These are phyloP conservation scores for Onychomys leucogaster DNA, from an alignment of 2,797 vertebrate species.

Conservation along the genomic window DNA sequence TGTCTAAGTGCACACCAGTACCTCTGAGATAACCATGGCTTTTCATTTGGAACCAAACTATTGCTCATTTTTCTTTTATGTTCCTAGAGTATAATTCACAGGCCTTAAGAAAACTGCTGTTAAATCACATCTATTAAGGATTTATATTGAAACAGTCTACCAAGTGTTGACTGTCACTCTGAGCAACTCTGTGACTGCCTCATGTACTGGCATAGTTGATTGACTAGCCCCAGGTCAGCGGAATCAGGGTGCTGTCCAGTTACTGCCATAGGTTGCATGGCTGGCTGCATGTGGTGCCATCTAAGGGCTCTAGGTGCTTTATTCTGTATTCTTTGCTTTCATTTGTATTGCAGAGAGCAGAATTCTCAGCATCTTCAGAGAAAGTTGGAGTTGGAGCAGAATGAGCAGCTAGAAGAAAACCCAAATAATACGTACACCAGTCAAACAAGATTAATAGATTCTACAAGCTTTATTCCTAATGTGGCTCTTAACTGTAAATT, in stretches of 20 bases:
- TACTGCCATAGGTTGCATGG: not conserved
- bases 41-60: conserved; percentile 56
- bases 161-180: conserved; percentile 29
- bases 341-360: not conserved
- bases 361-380: conserved; percentile 46
- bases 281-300: not conserved
- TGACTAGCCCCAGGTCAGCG: not conserved
- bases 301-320: not conserved
- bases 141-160: conserved; percentile 67
- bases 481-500: not conserved
- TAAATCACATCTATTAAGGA: conserved; percentile 58
- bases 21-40: conserved; percentile 60
- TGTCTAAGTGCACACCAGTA: not conserved
- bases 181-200: not conserved
- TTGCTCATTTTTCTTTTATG: conserved; percentile 64
- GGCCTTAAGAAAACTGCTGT: conserved; percentile 68
- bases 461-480: not conserved
- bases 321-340: conserved; percentile 28
- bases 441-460: not conserved
- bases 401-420: conserved; percentile 34
- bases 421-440: not conserved
- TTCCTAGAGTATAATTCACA: conserved; percentile 68
- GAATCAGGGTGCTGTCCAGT: not conserved
- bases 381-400: conserved; percentile 20
- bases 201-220: not conserved